Evolutionary conservation across 2,888 invertebrate genomes (phyloP), one percentile per base, ranked within the genome.

Genomic region (Drosophila antonietae): DNA sequence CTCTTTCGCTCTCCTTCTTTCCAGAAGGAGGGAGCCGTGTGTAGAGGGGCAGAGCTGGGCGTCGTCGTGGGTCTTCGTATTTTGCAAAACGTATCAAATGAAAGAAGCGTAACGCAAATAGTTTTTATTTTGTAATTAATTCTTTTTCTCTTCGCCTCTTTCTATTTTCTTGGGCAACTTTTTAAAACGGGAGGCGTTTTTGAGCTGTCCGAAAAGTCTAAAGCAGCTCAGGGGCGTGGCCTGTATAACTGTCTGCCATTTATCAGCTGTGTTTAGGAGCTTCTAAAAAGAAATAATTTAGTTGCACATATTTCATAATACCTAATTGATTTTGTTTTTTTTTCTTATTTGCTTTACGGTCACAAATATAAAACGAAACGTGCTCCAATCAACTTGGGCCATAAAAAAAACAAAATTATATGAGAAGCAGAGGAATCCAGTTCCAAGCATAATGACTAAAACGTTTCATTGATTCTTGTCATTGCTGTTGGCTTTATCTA

Each of bases 41-140:
- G n/a, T 39, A 4, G 39, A 23, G 23, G 51, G 35, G 28, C 23
- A 6, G 28, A 20, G 44, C 12, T 12, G 14, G 39, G 51, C 51
- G 51, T 51, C 28, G 51, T 10, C 28, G n/a, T 28, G 47, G 47
- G 15, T 46, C 15, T 8, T 46, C 23, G 8, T 61, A 68, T 69
- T 75, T 53, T 12, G 66, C 73, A 59, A 56, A 57, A 44, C 62
- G 58, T 77, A 75, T 78, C 73, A 73, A 73, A 65, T 73, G 62
- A 18, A 78, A 53, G 59, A 49, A 62, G 62, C 64, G 46, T 47
- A 73, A 60, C 55, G 74, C 69, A 78, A 76, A 76, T 68, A 68
- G 74, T 65, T 68, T 78, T 75, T 51, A 51, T 59, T 68, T 83
- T 80, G 63, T 71, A 81, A 81, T 78, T 78, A 78, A 69, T 78